These are phyloP conservation scores for Tipula confusa DNA, from an alignment of 2,888 invertebrate species.

Conservation along the genomic window DNA sequence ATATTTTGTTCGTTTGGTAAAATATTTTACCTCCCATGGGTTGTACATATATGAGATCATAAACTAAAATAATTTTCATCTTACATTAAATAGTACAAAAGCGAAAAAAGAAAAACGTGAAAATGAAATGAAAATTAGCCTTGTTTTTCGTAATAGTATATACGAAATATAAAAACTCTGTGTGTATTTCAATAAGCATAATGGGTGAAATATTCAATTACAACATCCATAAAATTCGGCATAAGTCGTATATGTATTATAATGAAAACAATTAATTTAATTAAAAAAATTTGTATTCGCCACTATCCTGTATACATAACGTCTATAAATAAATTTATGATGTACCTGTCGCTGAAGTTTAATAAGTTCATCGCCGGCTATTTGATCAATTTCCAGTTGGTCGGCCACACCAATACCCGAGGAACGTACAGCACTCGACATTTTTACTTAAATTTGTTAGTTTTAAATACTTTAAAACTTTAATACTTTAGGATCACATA, in stretches of 20 bases:
- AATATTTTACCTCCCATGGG: background rate
- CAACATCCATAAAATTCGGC: background rate
- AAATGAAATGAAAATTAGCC: constrained; percentile 12
- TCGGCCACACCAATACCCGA: constrained; percentile 48
- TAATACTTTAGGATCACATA: background rate
- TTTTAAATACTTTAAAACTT: background rate
- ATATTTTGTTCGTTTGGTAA: background rate
- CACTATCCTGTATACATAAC: background rate
- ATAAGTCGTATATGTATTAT: background rate
- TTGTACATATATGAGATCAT: background rate
- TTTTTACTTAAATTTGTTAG: background rate
- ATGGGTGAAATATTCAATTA: background rate
- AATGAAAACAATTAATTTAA: background rate
- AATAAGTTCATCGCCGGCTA: constrained; percentile 69
- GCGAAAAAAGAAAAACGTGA: background rate
- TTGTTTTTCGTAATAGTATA: background rate
- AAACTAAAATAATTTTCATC: background rate
- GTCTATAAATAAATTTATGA: background rate
- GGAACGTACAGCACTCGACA: background rate
- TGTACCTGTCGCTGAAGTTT: constrained; percentile 70
- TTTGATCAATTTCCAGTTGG: constrained; percentile 69
- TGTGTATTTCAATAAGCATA: background rate
- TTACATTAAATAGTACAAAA: background rate
- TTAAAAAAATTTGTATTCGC: background rate
- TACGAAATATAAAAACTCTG: background rate